Percentiles rank a stretch among this genome's conserved stretches.
phyloP scores from a whole-genome alignment of 2,797 vertebrate genomes.

The Cuculus canorus region DNA sequence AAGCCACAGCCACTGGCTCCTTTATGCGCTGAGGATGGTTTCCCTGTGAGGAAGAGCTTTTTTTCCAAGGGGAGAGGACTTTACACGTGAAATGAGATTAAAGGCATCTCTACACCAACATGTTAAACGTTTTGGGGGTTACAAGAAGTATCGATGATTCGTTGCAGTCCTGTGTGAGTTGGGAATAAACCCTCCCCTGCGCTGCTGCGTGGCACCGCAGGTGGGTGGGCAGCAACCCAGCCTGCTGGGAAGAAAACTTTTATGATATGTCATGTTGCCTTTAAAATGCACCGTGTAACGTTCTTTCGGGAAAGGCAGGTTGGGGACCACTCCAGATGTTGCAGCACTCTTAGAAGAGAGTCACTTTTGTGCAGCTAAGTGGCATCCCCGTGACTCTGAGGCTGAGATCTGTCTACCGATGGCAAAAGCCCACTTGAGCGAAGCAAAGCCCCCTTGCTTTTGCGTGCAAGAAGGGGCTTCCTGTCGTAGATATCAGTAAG shows the following conservation, averaged over 20 bases:
- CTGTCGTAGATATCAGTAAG: rapidly evolving
- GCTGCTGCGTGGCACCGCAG: background rate
- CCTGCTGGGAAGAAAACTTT: background rate
- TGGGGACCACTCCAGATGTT: background rate
- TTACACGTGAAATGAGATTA: background rate
- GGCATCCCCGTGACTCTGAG: background rate
- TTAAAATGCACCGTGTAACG: rapidly evolving
- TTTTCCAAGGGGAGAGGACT: background rate
- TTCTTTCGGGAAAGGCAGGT: background rate
- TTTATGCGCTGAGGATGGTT: background rate
- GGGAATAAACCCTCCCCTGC: rapidly evolving
- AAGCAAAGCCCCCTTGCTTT: background rate
- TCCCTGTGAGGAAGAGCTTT: background rate
- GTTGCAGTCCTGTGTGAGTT: background rate
- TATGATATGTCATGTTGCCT: background rate
- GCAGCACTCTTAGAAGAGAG: background rate
- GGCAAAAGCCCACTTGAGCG: background rate
- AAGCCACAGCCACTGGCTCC: background rate
- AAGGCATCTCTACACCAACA: background rate
- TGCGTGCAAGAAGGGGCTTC: background rate
- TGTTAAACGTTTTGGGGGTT: background rate
- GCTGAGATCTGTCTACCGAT: no score
- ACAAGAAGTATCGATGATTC: background rate
- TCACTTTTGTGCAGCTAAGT: background rate
- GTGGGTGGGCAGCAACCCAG: background rate